Evolutionary conservation across 2,113 vertebrate species (phyloP), one percentile per base, ranked within the genome.

Genomic region (Lagenorhynchus albirostris): DNA sequence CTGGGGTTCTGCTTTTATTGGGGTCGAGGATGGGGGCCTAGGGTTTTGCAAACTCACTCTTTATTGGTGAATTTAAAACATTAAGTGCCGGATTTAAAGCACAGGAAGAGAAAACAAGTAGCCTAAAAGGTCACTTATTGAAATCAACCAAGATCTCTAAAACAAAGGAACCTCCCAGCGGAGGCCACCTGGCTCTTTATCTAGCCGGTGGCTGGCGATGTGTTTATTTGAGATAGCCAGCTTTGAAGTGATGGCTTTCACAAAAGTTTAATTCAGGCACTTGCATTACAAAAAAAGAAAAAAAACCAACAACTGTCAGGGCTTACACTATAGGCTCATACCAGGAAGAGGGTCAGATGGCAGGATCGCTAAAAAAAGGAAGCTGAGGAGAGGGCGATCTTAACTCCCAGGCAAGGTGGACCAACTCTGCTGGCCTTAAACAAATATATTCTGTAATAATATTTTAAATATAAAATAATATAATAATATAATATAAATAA

Each of bases 101-200:
- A 65, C 12, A 26, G 63, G 26, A 65, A 65, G 63, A 65, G 63
- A 65, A 65, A 65, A 5, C 63, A 65, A 65, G 26, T 31, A 31
- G 63, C 63, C 63, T 26, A 26, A 63, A 31, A 26, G 62, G 25
- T 29, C 62, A 15, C 18, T 80, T 80, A 26, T 15, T 58, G 21
- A 80, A 58, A 80, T 58, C 50, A 80, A 80, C 53, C 23, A 80
- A 58, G 77, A 58, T 58, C 77, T 80, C 53, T 80, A 80, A 80
- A 80, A 36, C 77, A 26, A 58, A 58, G n/a, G n/a, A 26, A 21
- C 0, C 6, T 36, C 20, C 2, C 0, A 38, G 21, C 0, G 8
- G 21, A 58, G 53, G 53, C 13, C 4, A 3, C 15, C 65, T 17
- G 31, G 33, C 31, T 67, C 33, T 67, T 67, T 67, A 67, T n/a